phyloP scores from a whole-genome alignment of 2,113 vertebrate genomes.

The Peromyscus leucopus region DNA sequence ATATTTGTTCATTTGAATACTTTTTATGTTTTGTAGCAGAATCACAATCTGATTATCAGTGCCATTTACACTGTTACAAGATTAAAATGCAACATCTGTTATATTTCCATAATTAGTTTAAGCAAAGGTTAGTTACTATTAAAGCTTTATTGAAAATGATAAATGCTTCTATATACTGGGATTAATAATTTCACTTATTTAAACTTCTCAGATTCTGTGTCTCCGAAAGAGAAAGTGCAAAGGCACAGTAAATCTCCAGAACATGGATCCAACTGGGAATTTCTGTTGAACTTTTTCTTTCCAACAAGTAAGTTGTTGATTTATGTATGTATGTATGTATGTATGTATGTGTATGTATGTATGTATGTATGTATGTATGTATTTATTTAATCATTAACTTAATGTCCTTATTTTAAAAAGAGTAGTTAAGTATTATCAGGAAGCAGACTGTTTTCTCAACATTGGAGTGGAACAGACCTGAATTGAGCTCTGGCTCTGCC shows the following conservation, averaged over 20 bases:
- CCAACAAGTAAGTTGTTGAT: slow-evolving; percentile 86
- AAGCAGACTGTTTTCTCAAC: not conserved
- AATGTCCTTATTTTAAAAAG: slow-evolving; percentile 50
- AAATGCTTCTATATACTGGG: slow-evolving; percentile 61
- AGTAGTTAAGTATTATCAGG: slow-evolving; percentile 44
- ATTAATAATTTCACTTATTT: slow-evolving; percentile 67
- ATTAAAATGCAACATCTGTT: slow-evolving; percentile 74
- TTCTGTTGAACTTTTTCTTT: slow-evolving; percentile 75
- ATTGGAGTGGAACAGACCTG: not conserved
- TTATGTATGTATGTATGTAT: slow-evolving; percentile 30
- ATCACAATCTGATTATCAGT: slow-evolving; percentile 68
- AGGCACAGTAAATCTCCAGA: not conserved
- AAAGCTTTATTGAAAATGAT: slow-evolving; percentile 79
- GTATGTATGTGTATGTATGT: too few relatives aligned
- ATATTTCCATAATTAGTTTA: slow-evolving; percentile 73
- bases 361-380: not conserved
- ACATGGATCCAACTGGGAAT: accelerated
- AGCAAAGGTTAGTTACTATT: slow-evolving; percentile 73
- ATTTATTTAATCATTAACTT: not conserved
- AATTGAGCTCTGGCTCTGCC: slow-evolving; percentile 21
- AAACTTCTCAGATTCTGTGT: slow-evolving; percentile 61
- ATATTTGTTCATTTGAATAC: slow-evolving; percentile 63
- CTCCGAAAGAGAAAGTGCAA: too few relatives aligned
- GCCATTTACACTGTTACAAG: slow-evolving; percentile 44
- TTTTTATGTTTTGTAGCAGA: slow-evolving; percentile 67